Percentiles rank a stretch among this genome's conserved stretches.
Conservation (phyloP, 2,113 vertebrate genomes). For the Raja brachyura region DNA sequence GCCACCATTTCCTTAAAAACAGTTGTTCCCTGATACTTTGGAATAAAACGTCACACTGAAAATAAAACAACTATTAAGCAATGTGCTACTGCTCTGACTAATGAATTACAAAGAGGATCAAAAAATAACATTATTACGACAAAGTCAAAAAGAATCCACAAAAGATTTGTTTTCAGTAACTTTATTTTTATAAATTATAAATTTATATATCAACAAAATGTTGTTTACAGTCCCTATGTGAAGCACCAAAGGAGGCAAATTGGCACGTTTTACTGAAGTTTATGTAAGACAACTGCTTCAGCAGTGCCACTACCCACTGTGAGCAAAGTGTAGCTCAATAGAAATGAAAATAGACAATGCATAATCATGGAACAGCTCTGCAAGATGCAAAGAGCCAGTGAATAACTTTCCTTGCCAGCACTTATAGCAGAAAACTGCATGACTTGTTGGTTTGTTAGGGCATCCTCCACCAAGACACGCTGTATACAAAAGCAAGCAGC, state of each 20-base stretch:
- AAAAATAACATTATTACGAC: neutral
- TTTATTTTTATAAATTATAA: neutral
- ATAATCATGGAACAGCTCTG: neutral
- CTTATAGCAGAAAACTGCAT: neutral
- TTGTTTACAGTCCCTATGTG: neutral
- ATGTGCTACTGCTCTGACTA: constrained; percentile 39
- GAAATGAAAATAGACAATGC: neutral
- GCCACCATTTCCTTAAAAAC: constrained; percentile 75
- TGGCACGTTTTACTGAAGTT: neutral
- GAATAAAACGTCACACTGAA: constrained; percentile 56
- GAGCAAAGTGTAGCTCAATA: neutral
- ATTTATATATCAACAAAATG: neutral
- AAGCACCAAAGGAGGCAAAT: neutral
- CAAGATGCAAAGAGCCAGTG: too few species aligned
- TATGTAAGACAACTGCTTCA: neutral
- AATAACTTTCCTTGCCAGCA: neutral
- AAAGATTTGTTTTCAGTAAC: neutral
- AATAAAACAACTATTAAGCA: constrained; percentile 55
- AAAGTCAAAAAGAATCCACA: neutral
- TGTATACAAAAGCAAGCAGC: neutral
- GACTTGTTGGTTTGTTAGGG: neutral
- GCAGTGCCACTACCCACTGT: neutral
- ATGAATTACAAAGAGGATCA: neutral
- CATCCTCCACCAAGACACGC: neutral
- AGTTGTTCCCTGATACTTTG: constrained; percentile 68